Conservation (phyloP, 2,888 invertebrate species). For the Caenorhabditis zanzibari region DNA sequence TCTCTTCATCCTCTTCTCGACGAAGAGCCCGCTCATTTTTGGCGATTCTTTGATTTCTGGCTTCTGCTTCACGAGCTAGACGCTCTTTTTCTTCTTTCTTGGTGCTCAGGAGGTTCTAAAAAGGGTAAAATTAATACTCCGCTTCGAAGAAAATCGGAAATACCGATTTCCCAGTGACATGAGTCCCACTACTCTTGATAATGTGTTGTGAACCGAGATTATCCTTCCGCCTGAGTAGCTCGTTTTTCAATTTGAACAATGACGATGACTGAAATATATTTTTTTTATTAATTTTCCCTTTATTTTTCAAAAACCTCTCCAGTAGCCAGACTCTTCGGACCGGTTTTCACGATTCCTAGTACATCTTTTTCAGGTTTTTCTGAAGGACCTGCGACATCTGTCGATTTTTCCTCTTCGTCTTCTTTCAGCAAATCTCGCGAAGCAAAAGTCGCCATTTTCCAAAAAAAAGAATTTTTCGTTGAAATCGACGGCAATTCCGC, state of each 20-base stretch:
- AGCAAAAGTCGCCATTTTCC: constrained; percentile 69
- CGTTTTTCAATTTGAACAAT: constrained; percentile 67
- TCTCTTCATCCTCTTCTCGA: constrained; percentile 72
- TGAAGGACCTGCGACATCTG: constrained; percentile 10
- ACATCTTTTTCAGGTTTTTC: constrained; percentile 33
- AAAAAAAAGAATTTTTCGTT: background rate
- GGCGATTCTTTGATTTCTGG: constrained; percentile 63
- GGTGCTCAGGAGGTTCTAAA: constrained; percentile 64
- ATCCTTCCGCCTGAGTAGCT: constrained; percentile 59
- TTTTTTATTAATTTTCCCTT: background rate
- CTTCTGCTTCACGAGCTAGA: constrained; percentile 47
- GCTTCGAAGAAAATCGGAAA: too few relatives aligned
- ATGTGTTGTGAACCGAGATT: background rate
- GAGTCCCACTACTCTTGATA: constrained; percentile 26
- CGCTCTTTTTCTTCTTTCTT: constrained; percentile 67
- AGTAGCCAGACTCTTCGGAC: constrained; percentile 61
- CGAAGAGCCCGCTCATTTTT: constrained; percentile 64
- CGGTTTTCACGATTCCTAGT: constrained; percentile 47
- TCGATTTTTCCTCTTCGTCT: constrained; percentile 36
- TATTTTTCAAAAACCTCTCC: constrained; percentile 53
- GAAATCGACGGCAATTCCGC: constrained; percentile 23
- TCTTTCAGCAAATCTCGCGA: constrained; percentile 54
- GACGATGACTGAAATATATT: constrained; percentile 49
- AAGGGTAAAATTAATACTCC: background rate
- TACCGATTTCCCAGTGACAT: constrained; percentile 56